phyloP scores from a whole-genome alignment of 2,797 vertebrate genomes.

The Spinus pinus region DNA sequence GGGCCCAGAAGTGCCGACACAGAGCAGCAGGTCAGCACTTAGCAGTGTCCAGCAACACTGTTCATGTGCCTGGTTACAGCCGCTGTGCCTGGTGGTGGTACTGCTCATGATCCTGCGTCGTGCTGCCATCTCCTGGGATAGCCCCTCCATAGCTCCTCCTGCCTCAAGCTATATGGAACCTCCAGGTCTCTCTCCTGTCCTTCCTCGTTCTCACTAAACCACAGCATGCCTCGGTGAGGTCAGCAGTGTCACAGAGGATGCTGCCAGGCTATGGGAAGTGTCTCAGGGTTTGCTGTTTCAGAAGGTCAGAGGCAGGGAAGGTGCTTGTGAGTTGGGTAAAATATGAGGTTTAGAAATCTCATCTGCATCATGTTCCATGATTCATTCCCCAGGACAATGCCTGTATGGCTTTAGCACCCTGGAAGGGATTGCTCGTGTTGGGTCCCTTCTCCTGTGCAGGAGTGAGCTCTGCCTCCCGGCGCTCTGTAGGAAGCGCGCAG shows the following conservation, averaged over 20 bases:
- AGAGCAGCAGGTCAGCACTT: background rate
- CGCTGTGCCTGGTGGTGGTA: background rate
- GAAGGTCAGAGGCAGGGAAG: background rate
- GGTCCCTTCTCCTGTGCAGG: background rate
- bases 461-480: background rate
- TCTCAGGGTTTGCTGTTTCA: background rate
- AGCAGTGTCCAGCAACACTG: background rate
- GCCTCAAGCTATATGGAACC: background rate
- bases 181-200: background rate
- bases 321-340: background rate
- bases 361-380: background rate
- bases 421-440: background rate
- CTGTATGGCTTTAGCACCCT: background rate
- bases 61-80: background rate
- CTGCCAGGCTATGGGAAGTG: background rate
- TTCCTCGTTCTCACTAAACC: background rate
- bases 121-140: background rate
- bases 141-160: background rate
- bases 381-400: background rate
- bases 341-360: background rate
- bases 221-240: background rate
- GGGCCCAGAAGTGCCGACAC: background rate
- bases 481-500: fast-evolving
- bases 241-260: background rate
- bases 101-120: background rate